Evolutionary conservation across 2,888 invertebrate species (phyloP).

Genomic region (Drosophila birchii): DNA sequence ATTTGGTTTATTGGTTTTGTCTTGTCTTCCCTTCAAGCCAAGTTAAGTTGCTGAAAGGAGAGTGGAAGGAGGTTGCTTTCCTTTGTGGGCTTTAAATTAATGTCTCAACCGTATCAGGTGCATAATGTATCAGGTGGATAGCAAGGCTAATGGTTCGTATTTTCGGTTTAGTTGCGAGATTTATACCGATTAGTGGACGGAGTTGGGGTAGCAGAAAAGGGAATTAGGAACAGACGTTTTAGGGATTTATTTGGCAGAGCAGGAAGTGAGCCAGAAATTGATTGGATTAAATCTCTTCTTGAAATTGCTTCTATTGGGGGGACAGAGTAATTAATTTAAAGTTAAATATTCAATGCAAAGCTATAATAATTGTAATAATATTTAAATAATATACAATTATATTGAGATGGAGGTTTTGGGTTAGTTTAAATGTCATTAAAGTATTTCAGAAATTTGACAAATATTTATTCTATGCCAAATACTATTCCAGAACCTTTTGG

Average conservation of each 20-base stretch:
- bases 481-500: neutral
- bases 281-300: constrained; percentile 7
- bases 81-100: constrained; percentile 46
- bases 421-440: neutral
- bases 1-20: constrained; percentile 58
- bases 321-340: neutral
- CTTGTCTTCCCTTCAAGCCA: constrained; percentile 20
- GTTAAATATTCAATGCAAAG: neutral
- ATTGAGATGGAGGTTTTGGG: neutral
- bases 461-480: neutral
- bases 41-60: constrained; percentile 2
- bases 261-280: constrained; percentile 12
- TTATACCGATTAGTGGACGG: constrained; percentile 46
- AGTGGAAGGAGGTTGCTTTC: neutral
- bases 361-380: neutral
- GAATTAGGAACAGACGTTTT: constrained; percentile 2
- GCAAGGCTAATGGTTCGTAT: constrained; percentile 40
- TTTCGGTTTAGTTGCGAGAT: constrained; percentile 54
- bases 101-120: constrained; percentile 41
- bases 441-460: neutral
- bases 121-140: constrained; percentile 51
- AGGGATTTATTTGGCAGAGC: constrained; percentile 6
- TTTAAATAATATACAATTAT: neutral
- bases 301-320: neutral
- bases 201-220: neutral